Percentiles rank a stretch among this genome's conserved stretches.
These are phyloP conservation scores for Tenthredo livida DNA, from an alignment of 2,888 invertebrate genomes.

Conservation along the genomic window DNA sequence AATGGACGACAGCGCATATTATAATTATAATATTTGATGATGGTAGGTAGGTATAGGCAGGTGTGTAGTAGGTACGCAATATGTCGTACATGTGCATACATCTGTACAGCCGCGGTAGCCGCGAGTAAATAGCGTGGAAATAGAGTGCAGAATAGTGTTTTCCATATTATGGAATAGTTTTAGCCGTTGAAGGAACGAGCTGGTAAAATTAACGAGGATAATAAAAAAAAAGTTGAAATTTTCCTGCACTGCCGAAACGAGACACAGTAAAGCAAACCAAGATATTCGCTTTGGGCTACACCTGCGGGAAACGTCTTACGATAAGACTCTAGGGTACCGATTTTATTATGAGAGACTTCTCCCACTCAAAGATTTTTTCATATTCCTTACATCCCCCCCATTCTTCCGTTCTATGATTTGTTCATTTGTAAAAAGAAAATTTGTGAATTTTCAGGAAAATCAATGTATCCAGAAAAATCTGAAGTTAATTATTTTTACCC, in stretches of 20 bases:
- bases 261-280: not conserved
- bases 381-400: too few relatives aligned
- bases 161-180: not conserved
- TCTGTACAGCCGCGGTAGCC: not conserved
- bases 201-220: constrained; percentile 27
- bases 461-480: too few relatives aligned
- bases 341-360: too few relatives aligned
- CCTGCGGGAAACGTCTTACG: not conserved
- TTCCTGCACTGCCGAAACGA: not conserved
- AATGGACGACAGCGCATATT: not conserved
- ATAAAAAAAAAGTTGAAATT: not conserved
- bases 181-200: not conserved
- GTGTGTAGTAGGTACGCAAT: not conserved
- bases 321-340: not conserved
- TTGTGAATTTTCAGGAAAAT: too few relatives aligned
- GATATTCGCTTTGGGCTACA: not conserved
- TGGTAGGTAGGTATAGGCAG: not conserved
- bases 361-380: too few relatives aligned
- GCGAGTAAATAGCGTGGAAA: not conserved
- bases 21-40: not conserved
- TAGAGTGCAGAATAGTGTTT: constrained; percentile 34
- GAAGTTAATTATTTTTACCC: not conserved
- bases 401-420: too few relatives aligned
- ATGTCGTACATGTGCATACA: not conserved
- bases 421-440: too few relatives aligned